Base-by-base conservation (phyloP, 2,888 invertebrate species). In the Hirtodrosophila histrioides region DNA sequence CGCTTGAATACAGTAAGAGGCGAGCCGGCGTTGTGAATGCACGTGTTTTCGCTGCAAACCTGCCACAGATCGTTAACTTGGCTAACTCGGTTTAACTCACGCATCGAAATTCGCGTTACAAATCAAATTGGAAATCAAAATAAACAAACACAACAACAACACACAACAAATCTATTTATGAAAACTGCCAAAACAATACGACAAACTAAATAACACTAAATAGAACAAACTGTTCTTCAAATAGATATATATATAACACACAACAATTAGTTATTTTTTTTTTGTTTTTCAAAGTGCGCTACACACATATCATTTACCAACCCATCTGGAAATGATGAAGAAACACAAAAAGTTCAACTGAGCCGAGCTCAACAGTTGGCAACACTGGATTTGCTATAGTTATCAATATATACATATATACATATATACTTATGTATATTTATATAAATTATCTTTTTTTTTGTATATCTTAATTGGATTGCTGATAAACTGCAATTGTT, bases 1-100 rank as follows among this genome's bases (percentile, higher is more conserved):
- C 88, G 85, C 89, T 90, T 85, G 86, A 90, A 90, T 92, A 91
- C 92, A 92, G 92, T 92, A 91, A 91, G 92, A 91, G 90, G 89
- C 89, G 89, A 91, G 88, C 91, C 90, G 89, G 89, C 90, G 89
- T 85, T 89, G 92, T 89, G 90, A 85, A 89, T 89, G 90, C 91
- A 92, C 90, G 91, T 91, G 91, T 91, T 91, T 71, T 88, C 87
- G 86, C 85, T 87, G 86, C 71, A 69, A 69, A 75, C 74, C 72
- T 72, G 72, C 71, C 83, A 57, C 49, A 57, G 49, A 31, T 9
- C 31, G 31, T 31, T 8, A 41, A 74, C 55, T 51, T 56, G 36
- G 46, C 41, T 5, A 56, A 50, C 10, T 41, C 41, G 24, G 41
- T 31, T 31, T 31, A 49, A 49, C 24, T 10, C 33, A 44, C 46